Percentiles rank a stretch among this genome's conserved stretches.
Conservation (phyloP, 2,113 vertebrate genomes). For the Piaya cayana region DNA sequence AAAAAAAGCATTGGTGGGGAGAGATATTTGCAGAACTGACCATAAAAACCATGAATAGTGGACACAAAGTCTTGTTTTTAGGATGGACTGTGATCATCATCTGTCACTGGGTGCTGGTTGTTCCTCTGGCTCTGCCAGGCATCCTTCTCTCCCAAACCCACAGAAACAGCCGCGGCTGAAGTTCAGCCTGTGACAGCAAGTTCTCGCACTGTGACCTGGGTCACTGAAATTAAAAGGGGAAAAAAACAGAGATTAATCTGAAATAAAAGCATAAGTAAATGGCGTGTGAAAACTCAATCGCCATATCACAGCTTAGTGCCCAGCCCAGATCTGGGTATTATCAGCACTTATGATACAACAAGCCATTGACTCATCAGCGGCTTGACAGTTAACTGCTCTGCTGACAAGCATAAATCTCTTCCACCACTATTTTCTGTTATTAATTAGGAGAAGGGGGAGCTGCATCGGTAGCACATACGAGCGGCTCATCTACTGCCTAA, state of each 20-base stretch:
- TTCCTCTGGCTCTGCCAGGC: not conserved
- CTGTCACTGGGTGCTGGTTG: too few relatives aligned
- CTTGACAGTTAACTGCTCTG: constrained; percentile 59
- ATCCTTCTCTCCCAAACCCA: not conserved
- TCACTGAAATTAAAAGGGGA: not conserved
- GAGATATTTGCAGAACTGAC: not conserved
- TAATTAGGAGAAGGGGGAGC: constrained; percentile 59
- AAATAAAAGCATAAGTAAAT: constrained; percentile 64
- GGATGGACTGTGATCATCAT: not conserved
- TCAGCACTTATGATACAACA: constrained; percentile 64
- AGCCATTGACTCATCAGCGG: constrained; percentile 69
- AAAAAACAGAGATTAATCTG: constrained; percentile 15
- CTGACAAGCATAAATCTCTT: constrained; percentile 69
- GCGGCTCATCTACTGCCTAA: constrained; percentile 62
- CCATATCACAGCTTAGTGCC: constrained; percentile 48
- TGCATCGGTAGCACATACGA: not conserved
- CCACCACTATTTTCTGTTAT: constrained; percentile 45
- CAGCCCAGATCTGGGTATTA: constrained; percentile 44
- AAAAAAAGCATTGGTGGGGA: not conserved
- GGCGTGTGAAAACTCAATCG: constrained; percentile 61
- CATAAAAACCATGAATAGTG: not conserved
- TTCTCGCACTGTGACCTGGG: not conserved
- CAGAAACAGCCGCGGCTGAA: not conserved
- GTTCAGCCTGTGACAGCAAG: not conserved
- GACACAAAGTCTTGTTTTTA: too few relatives aligned